These are phyloP conservation scores for Drosophila pruinosa DNA, from an alignment of 1,140 invertebrate species.

Conservation along the genomic window DNA sequence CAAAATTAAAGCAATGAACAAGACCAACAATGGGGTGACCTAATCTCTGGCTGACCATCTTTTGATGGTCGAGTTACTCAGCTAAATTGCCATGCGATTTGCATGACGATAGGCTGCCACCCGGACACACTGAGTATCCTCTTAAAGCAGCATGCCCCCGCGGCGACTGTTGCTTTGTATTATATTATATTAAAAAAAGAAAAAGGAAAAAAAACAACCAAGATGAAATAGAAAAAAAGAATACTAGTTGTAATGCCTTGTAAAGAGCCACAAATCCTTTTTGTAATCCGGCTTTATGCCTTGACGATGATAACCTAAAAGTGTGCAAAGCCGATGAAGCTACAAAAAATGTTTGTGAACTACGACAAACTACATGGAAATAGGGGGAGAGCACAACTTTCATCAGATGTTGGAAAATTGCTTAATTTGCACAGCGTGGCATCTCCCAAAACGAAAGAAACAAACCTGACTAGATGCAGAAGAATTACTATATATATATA, in stretches of 20 bases:
- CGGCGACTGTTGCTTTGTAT: slow-evolving; percentile 37
- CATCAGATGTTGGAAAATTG: slow-evolving; percentile 42
- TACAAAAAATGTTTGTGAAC: slow-evolving; percentile 59
- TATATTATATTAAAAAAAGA: slow-evolving; percentile 33
- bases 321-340: slow-evolving; percentile 68
- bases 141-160: neutral
- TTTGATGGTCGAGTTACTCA: slow-evolving; percentile 54
- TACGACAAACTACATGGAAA: slow-evolving; percentile 51
- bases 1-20: slow-evolving; percentile 42
- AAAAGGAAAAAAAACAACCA: slow-evolving; percentile 31
- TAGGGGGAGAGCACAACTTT: slow-evolving; percentile 26
- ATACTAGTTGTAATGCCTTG: slow-evolving; percentile 55
- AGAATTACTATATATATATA: neutral
- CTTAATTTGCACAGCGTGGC: slow-evolving; percentile 49
- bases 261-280: slow-evolving; percentile 68
- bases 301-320: slow-evolving; percentile 72
- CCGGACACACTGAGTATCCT: no score
- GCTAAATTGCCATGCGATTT: slow-evolving; percentile 52
- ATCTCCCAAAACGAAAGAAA: neutral
- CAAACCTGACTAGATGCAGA: slow-evolving; percentile 22
- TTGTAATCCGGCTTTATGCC: slow-evolving; percentile 70
- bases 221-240: neutral
- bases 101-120: slow-evolving; percentile 48
- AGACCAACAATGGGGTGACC: slow-evolving; percentile 29
- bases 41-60: slow-evolving; percentile 47